Evolutionary conservation across 2,797 vertebrate species (phyloP).

Genomic region (Bradypodion ventrale): DNA sequence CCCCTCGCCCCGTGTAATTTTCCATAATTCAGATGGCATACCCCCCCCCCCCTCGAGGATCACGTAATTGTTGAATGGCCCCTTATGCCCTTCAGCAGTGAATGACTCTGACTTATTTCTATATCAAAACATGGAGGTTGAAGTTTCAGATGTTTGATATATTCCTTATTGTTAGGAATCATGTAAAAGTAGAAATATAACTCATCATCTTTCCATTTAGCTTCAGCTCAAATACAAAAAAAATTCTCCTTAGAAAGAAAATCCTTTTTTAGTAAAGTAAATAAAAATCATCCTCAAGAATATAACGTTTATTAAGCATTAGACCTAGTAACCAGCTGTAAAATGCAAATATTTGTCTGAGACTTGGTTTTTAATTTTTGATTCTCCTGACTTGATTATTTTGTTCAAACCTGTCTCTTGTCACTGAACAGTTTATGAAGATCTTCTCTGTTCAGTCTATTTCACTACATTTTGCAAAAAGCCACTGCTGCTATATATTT

Average conservation of each 20-base stretch:
- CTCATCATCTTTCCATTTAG: slow-evolving; percentile 43
- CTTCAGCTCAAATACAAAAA: slow-evolving; percentile 9
- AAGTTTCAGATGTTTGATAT: slow-evolving; percentile 51
- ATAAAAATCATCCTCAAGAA: slow-evolving; percentile 60
- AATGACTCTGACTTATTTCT: slow-evolving; percentile 36
- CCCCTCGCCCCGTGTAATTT: no score
- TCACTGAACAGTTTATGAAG: slow-evolving; percentile 16
- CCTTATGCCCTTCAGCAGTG: slow-evolving; percentile 48
- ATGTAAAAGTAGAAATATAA: slow-evolving; percentile 40
- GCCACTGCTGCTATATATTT: slow-evolving; percentile 26
- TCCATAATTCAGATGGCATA: no score
- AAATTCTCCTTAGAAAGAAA: slow-evolving; percentile 38
- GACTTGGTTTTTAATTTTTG: slow-evolving; percentile 46
- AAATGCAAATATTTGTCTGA: slow-evolving; percentile 57
- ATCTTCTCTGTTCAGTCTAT: slow-evolving; percentile 12
- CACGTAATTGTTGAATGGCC: no score
- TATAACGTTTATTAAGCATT: slow-evolving; percentile 61
- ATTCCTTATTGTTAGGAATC: slow-evolving; percentile 49
- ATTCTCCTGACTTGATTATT: slow-evolving; percentile 42
- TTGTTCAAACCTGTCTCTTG: slow-evolving; percentile 23
- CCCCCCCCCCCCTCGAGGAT: no score
- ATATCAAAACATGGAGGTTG: slow-evolving; percentile 48
- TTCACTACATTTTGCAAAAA: slow-evolving; percentile 26
- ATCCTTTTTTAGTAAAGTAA: slow-evolving; percentile 57
- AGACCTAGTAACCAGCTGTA: slow-evolving; percentile 57